phyloP scores from a whole-genome alignment of 2,797 vertebrate species.

The Bufotes viridis region DNA sequence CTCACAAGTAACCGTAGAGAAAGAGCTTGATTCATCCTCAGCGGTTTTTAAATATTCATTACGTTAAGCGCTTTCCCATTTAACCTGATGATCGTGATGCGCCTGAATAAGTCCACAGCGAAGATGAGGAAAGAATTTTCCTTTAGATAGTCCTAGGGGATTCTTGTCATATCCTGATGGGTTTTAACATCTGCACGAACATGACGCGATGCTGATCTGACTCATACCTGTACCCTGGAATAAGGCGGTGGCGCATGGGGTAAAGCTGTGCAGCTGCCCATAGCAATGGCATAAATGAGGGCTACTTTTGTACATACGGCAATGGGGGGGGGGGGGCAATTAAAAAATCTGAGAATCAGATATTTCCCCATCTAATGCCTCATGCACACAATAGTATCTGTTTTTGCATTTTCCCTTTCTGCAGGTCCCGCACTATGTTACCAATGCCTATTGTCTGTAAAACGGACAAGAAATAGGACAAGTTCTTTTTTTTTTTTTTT shows the following conservation, averaged over 20 bases:
- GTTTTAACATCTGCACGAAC: not conserved
- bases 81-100: not conserved
- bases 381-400: too few relatives aligned
- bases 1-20: not conserved
- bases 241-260: not conserved
- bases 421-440: too few relatives aligned
- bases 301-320: not conserved
- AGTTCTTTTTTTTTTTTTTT: too few relatives aligned
- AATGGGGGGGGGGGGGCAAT: too few relatives aligned
- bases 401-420: too few relatives aligned
- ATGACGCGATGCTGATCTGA: not conserved
- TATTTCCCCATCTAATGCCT: too few relatives aligned
- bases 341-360: too few relatives aligned
- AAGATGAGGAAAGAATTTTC: not conserved
- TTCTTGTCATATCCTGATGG: not conserved
- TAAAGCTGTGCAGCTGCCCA: not conserved
- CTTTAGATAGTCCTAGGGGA: not conserved
- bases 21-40: not conserved
- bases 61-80: not conserved
- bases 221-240: not conserved
- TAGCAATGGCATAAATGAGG: not conserved
- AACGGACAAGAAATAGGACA: too few relatives aligned
- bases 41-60: conserved; percentile 5
- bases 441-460: too few relatives aligned
- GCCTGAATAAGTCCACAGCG: not conserved